These are phyloP conservation scores for Gnathochromis pfefferi DNA, from an alignment of 2,113 vertebrate species.

Conservation along the genomic window DNA sequence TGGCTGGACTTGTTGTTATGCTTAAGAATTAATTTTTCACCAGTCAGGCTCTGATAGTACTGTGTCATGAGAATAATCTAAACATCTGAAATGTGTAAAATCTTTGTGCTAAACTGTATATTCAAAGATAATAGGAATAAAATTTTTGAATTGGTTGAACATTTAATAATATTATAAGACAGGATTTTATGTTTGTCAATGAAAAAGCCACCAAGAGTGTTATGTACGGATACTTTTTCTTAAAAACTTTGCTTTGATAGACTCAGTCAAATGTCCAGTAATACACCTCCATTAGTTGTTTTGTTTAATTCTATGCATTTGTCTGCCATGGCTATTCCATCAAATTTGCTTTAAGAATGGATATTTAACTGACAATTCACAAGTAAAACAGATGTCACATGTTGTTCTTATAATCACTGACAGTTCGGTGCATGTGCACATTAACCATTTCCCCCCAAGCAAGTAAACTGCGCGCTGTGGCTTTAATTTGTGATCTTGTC, in stretches of 20 bases:
- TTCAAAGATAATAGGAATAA: background rate
- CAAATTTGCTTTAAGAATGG: background rate
- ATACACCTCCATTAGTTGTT: background rate
- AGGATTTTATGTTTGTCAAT: background rate
- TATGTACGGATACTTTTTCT: background rate
- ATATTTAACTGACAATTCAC: constrained; percentile 4
- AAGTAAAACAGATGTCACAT: constrained; percentile 41
- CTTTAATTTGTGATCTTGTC: constrained; percentile 32
- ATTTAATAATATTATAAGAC: background rate
- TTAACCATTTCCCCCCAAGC: background rate
- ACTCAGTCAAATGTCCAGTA: background rate
- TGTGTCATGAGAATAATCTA: background rate
- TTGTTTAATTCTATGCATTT: background rate
- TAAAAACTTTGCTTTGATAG: background rate
- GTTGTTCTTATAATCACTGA: constrained; percentile 36
- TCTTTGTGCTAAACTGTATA: background rate
- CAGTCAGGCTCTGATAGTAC: background rate
- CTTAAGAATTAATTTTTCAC: background rate
- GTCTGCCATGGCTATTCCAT: background rate
- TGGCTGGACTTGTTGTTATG: background rate
- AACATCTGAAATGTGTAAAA: background rate
- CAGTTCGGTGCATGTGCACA: constrained; percentile 16
- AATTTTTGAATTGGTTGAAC: background rate
- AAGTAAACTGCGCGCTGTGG: background rate
- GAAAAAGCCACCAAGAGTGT: background rate